Evolutionary conservation across 37 sponge, comb jelly and placozoan genomes (phyloP).

Genomic region (Mnemiopsis leidyi): DNA sequence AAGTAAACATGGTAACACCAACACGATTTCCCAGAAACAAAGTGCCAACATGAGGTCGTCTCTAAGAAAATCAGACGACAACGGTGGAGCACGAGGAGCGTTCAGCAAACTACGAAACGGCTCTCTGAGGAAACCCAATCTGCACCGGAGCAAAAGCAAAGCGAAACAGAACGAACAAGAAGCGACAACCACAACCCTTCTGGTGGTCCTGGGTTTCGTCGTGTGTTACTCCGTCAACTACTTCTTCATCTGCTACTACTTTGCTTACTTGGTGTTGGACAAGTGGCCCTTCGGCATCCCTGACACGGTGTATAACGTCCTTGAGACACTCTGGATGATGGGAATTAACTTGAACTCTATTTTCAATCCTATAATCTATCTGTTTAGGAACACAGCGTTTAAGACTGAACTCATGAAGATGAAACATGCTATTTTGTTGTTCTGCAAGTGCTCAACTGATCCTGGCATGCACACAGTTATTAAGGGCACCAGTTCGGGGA

Average conservation of each 20-base stretch:
- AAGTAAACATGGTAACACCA: too few species aligned
- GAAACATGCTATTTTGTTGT: background rate
- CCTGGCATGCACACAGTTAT: background rate
- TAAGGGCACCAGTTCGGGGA: background rate
- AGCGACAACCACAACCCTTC: slow-evolving; percentile 32
- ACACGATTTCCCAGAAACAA: too few species aligned
- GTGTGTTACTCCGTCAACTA: slow-evolving; percentile 57
- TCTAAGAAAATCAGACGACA: background rate
- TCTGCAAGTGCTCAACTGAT: background rate
- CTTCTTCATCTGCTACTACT: slow-evolving; percentile 32
- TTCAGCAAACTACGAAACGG: background rate
- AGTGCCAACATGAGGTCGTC: background rate
- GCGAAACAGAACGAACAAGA: slow-evolving; percentile 3
- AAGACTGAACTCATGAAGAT: slow-evolving; percentile 1
- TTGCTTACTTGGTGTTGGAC: background rate
- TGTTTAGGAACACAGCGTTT: slow-evolving; percentile 46
- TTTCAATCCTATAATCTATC: slow-evolving; percentile 34
- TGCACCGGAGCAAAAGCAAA: background rate
- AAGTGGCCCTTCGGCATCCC: background rate
- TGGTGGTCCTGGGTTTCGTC: background rate
- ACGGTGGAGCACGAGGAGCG: background rate
- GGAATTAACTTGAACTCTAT: slow-evolving; percentile 24
- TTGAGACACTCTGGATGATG: slow-evolving; percentile 43
- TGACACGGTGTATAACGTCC: background rate
- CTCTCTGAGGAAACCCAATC: background rate